These are phyloP conservation scores for Anseranas semipalmata DNA, from an alignment of 2,113 vertebrate genomes.

Conservation along the genomic window DNA sequence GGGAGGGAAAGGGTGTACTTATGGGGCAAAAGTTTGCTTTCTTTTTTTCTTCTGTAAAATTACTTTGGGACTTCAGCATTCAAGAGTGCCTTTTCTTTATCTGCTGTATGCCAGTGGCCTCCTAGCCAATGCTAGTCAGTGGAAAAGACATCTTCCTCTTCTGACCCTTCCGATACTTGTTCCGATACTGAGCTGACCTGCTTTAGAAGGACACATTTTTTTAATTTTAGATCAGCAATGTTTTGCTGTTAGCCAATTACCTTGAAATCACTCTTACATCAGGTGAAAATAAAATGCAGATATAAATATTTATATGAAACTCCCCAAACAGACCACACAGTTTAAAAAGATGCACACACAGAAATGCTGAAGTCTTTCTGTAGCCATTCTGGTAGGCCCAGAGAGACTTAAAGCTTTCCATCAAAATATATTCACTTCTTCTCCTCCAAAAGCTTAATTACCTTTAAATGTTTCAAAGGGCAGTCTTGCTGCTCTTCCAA, in stretches of 20 bases:
- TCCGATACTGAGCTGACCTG: neutral
- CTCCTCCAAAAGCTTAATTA: slow-evolving; percentile 35
- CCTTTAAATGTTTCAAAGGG: slow-evolving; percentile 56
- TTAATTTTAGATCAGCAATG: neutral
- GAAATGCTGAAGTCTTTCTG: neutral
- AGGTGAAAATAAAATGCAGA: neutral
- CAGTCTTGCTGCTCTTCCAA: slow-evolving; percentile 6
- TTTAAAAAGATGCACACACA: neutral
- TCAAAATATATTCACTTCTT: slow-evolving; percentile 7
- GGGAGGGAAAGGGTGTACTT: neutral
- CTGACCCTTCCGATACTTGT: neutral
- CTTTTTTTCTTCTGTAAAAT: slow-evolving; percentile 41
- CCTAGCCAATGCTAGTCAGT: neutral
- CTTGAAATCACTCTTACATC: neutral
- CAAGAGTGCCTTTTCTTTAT: neutral
- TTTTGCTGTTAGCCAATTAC: neutral
- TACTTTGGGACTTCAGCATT: neutral
- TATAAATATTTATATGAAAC: neutral
- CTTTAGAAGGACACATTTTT: neutral
- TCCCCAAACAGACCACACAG: neutral
- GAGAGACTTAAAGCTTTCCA: slow-evolving; percentile 18
- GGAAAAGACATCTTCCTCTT: neutral
- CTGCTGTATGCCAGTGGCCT: neutral
- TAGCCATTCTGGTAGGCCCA: neutral
- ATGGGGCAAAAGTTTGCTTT: neutral